Base-by-base conservation (phyloP, 2,113 vertebrate genomes). In the Myocastor coypus region DNA sequence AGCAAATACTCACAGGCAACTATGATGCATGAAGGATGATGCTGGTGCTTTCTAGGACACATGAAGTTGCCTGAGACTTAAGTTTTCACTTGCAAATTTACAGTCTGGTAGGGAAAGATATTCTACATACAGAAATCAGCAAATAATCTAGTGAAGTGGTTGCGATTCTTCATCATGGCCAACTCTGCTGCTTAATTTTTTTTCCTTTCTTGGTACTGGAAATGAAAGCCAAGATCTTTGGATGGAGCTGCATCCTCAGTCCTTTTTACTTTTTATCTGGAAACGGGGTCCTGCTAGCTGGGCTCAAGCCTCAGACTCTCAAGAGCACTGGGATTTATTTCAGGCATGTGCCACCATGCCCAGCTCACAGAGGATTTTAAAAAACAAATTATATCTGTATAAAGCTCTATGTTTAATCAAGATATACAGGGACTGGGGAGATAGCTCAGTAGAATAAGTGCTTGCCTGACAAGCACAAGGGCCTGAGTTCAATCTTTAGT, bases 331-430 rank as follows among this genome's bases (percentile, higher is more conserved):
- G 50, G 32, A 34, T 12, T 55, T 46, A 34, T n/a, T 55, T 46
- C 50, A 55, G 77, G 17, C 46, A 32, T 20, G 30, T 3, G 22
- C 28, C 30, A 34, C 30, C 14, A 34, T 3, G 7, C 3, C 28
- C 77, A 55, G 46, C 50, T 80, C 16, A 55, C 32, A 71, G 37
- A 32, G 22, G 57, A 75, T 69, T 92, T 71, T 80, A 24, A 22
- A 86, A 94, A 57, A 85, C 40, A 32, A 83, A 4, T 26, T 78
- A 34, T 34, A 7, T 85, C 83, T n/a, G n/a, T 69, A 42, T 46
- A 37, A 84, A 71, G 19, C 34, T 89, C 91, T 84, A 32, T 89
- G 14, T 83, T 94, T 91, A 50, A 50, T 84, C 37, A 89, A 75
- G 86, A 87, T 50, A 52, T 59, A 12, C 46, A n/a, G n/a, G n/a